Conservation (phyloP, 2,797 vertebrate genomes). For the Apogon talboti region DNA sequence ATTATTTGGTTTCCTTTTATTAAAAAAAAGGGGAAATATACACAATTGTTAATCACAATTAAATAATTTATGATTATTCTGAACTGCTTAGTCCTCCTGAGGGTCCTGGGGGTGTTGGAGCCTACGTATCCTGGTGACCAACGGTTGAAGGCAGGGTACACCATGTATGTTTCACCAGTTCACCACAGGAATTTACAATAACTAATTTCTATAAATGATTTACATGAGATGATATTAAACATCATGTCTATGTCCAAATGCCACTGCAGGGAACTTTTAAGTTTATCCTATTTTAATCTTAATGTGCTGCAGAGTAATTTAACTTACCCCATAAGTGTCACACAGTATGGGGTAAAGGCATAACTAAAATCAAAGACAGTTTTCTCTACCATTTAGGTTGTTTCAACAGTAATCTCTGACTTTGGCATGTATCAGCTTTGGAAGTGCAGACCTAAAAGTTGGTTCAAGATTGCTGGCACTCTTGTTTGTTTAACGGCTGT, state of each 20-base stretch:
- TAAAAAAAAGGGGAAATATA: too few relatives aligned
- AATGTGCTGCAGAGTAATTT: conserved; percentile 8
- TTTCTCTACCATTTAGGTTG: conserved; percentile 17
- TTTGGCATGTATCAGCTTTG: conserved; percentile 18
- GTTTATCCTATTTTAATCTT: conserved; percentile 9
- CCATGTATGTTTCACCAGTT: too few relatives aligned
- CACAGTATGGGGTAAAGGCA: neutral
- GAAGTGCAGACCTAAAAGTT: conserved; percentile 25
- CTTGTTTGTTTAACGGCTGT: neutral
- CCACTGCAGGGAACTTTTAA: conserved; percentile 7
- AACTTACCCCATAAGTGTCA: too few relatives aligned
- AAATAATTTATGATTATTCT: too few relatives aligned
- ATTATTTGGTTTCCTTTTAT: too few relatives aligned
- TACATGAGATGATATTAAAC: neutral
- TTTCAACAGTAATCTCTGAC: conserved; percentile 29
- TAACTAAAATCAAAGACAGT: conserved; percentile 5
- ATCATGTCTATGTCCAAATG: neutral
- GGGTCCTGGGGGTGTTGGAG: too few relatives aligned
- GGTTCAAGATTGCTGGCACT: conserved; percentile 17
- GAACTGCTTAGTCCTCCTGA: too few relatives aligned
- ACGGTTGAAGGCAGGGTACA: too few relatives aligned
- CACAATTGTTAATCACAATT: too few relatives aligned
- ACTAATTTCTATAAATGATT: conserved; percentile 21
- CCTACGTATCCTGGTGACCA: too few relatives aligned
- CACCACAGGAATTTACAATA: neutral